These are phyloP conservation scores for Hedya salicella DNA, from an alignment of 2,888 invertebrate species.

Conservation along the genomic window DNA sequence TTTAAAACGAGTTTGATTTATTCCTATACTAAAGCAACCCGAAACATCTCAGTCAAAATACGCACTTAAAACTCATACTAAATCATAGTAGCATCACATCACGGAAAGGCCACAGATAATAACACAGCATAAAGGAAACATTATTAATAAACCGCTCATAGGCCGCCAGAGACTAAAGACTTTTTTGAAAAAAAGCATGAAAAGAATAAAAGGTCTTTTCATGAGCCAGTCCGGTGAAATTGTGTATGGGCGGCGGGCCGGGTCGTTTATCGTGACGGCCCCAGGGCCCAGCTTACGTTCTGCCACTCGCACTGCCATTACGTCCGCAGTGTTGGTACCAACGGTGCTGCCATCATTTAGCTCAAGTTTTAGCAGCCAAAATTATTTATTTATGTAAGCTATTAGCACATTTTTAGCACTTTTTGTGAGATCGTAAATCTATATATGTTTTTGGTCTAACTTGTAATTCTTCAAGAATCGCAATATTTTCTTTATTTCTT, in stretches of 20 bases:
- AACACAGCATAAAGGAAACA: constrained; percentile 36
- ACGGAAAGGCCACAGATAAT: constrained; percentile 35
- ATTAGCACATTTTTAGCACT: too few relatives aligned
- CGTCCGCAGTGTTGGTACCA: constrained; percentile 28
- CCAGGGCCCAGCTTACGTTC: constrained; percentile 71
- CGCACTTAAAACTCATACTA: not conserved
- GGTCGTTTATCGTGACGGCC: constrained; percentile 79
- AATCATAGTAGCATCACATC: constrained; percentile 1
- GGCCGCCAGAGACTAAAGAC: constrained; percentile 39
- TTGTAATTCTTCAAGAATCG: too few relatives aligned
- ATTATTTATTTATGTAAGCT: too few relatives aligned
- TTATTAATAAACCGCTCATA: constrained; percentile 41
- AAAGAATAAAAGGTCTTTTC: constrained; percentile 65
- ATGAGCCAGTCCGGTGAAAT: constrained; percentile 72
- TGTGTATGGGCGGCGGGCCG: constrained; percentile 72
- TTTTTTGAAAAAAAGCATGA: constrained; percentile 45
- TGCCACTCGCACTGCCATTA: constrained; percentile 59
- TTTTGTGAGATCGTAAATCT: too few relatives aligned
- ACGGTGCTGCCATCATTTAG: too few relatives aligned
- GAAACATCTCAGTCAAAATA: not conserved
- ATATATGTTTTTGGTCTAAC: too few relatives aligned
- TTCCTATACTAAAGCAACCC: too few relatives aligned
- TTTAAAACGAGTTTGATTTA: too few relatives aligned
- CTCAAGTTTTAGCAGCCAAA: too few relatives aligned
- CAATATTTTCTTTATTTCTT: too few relatives aligned